Conservation (phyloP, 2,888 invertebrate genomes). For the Pandemis corylana region DNA sequence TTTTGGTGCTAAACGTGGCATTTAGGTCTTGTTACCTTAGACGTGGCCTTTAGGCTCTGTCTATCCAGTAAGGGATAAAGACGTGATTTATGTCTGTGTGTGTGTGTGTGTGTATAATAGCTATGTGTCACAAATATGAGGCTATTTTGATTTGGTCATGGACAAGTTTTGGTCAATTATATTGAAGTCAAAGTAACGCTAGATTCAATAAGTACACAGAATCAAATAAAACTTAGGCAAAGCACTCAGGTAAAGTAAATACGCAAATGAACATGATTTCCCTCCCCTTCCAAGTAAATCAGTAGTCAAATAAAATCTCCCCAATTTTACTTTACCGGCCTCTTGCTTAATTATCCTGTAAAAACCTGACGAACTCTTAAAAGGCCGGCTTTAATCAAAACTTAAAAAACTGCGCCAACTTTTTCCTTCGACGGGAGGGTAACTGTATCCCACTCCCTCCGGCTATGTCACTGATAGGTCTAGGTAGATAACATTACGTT, state of each 20-base stretch:
- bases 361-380: slow-evolving; percentile 23
- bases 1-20: too few species aligned
- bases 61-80: too few species aligned
- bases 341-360: slow-evolving; percentile 21
- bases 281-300: slow-evolving; percentile 5
- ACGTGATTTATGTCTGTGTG: too few species aligned
- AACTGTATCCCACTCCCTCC: slow-evolving; percentile 18
- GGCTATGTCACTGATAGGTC: slow-evolving; percentile 31
- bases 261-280: background rate
- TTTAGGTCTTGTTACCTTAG: too few species aligned
- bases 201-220: too few species aligned
- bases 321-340: slow-evolving; percentile 17
- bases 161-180: too few species aligned
- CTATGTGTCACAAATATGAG: too few species aligned
- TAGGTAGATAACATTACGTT: slow-evolving; percentile 7
- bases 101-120: too few species aligned
- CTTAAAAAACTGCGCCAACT: slow-evolving; percentile 15
- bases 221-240: background rate
- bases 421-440: slow-evolving; percentile 8
- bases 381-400: slow-evolving; percentile 23
- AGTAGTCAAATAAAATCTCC: slow-evolving; percentile 11
- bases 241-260: background rate
- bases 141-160: too few species aligned
- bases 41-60: too few species aligned
- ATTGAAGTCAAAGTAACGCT: background rate